Conservation (phyloP, 2,888 invertebrate genomes). For the Reticulitermes lucifugus region DNA sequence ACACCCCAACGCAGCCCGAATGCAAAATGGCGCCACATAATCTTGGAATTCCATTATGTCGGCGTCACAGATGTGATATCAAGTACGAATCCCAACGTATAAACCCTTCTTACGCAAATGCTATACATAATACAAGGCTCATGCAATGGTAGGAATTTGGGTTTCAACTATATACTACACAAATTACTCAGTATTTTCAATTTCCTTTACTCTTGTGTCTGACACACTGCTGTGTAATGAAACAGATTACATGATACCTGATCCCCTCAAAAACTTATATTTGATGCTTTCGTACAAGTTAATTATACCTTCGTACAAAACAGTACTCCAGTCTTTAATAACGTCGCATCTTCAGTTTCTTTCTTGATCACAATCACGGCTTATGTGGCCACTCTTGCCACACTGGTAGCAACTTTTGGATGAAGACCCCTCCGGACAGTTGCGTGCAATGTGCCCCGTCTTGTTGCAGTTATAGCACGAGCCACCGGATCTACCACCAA, state of each 20-base stretch:
- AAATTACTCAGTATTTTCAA: slow-evolving; percentile 2
- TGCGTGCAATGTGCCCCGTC: slow-evolving; percentile 77
- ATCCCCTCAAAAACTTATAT: background rate
- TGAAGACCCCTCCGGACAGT: slow-evolving; percentile 68
- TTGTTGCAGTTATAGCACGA: slow-evolving; percentile 76
- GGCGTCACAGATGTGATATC: background rate
- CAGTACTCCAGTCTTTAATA: slow-evolving; percentile 40
- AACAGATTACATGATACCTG: slow-evolving; percentile 10
- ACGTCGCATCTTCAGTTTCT: slow-evolving; percentile 6
- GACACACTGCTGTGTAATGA: slow-evolving; percentile 11
- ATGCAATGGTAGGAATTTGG: background rate
- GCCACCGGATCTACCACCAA: slow-evolving; percentile 56
- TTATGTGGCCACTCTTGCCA: slow-evolving; percentile 91
- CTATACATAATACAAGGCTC: background rate
- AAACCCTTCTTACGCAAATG: background rate
- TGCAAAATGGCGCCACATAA: background rate
- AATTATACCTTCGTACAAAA: slow-evolving; percentile 16
- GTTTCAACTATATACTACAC: background rate
- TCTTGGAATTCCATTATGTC: background rate
- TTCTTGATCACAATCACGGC: slow-evolving; percentile 90
- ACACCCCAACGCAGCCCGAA: background rate
- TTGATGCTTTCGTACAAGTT: slow-evolving; percentile 26
- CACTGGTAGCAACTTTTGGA: slow-evolving; percentile 92
- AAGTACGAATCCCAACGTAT: too few species aligned
- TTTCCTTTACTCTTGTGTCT: background rate